phyloP scores from a whole-genome alignment of 2,113 vertebrate genomes.

The Leptobrachium leishanense region DNA sequence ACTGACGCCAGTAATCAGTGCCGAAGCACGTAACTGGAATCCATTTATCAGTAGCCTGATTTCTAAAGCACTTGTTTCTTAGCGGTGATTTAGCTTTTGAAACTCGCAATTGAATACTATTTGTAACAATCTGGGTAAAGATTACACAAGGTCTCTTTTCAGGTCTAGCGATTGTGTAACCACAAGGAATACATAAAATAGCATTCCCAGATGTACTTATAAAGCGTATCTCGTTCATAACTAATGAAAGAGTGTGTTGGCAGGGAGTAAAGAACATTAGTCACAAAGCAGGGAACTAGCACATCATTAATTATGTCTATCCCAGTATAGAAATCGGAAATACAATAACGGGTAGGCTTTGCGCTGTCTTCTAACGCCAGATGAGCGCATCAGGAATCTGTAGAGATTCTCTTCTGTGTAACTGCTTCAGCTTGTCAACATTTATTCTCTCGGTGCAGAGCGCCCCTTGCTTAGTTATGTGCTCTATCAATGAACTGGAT shows the following conservation, averaged over 20 bases:
- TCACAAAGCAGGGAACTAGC: constrained; percentile 9
- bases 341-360: background rate
- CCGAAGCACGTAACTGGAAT: constrained; percentile 7
- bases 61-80: constrained; percentile 40
- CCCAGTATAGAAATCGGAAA: background rate
- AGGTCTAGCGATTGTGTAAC: constrained; percentile 28
- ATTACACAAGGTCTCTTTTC: constrained; percentile 30
- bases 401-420: background rate
- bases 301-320: constrained; percentile 18
- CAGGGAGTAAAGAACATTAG: constrained; percentile 8
- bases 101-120: constrained; percentile 23
- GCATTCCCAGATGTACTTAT: constrained; percentile 8
- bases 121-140: constrained; percentile 36
- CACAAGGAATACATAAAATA: constrained; percentile 34
- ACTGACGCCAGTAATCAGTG: constrained; percentile 6
- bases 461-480: constrained; percentile 13
- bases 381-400: background rate
- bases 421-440: constrained; percentile 26
- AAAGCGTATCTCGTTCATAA: constrained; percentile 15
- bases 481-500: constrained; percentile 17
- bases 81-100: constrained; percentile 13
- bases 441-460: background rate
- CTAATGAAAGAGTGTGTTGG: constrained; percentile 27
- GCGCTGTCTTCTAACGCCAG: background rate
- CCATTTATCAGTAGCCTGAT: constrained; percentile 34